phyloP scores from a whole-genome alignment of 2,797 vertebrate genomes.

The Chelon auratus region DNA sequence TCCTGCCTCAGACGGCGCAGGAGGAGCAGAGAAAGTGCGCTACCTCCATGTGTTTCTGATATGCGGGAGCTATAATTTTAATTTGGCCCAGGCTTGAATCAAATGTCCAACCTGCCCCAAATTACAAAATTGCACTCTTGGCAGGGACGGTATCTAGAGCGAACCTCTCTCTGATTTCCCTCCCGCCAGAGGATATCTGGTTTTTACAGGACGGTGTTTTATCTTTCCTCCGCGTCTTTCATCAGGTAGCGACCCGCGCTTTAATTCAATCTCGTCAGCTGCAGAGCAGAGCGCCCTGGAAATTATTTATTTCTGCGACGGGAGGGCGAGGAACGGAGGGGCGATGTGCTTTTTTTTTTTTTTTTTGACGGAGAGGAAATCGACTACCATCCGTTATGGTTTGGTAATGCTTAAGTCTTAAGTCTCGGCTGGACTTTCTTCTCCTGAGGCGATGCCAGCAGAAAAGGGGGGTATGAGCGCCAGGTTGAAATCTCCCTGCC shows the following conservation, averaged over 20 bases:
- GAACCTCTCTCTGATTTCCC: slow-evolving; percentile 73
- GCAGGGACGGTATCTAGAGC: slow-evolving; percentile 67
- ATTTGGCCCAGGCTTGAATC: slow-evolving; percentile 78
- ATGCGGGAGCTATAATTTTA: slow-evolving; percentile 78
- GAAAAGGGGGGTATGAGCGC: slow-evolving; percentile 51
- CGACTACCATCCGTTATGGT: slow-evolving; percentile 65
- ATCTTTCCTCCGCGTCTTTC: slow-evolving; percentile 69
- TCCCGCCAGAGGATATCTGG: slow-evolving; percentile 72
- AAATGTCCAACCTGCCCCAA: slow-evolving; percentile 75
- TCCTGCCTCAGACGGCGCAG: slow-evolving; percentile 41
- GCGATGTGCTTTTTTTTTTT: slow-evolving; percentile 27
- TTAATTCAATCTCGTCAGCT: slow-evolving; percentile 69
- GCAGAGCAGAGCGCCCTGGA: slow-evolving; percentile 56
- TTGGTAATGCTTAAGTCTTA: slow-evolving; percentile 58
- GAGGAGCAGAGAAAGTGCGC: slow-evolving; percentile 26
- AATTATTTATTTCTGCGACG: slow-evolving; percentile 73
- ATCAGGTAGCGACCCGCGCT: slow-evolving; percentile 72
- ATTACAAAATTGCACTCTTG: slow-evolving; percentile 80
- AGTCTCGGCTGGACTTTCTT: slow-evolving; percentile 59
- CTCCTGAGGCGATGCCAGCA: slow-evolving; percentile 66
- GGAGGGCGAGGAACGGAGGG: slow-evolving; percentile 40
- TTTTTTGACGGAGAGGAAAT: slow-evolving; percentile 70
- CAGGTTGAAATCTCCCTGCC: slow-evolving; percentile 53
- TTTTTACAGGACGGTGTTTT: slow-evolving; percentile 73
- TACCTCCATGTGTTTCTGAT: slow-evolving; percentile 83